A percentile compares a stretch with the other conserved stretches of the same genome.
Conservation (phyloP, 92 coral and sea anemone genomes). For the Actinernus sp. region DNA sequence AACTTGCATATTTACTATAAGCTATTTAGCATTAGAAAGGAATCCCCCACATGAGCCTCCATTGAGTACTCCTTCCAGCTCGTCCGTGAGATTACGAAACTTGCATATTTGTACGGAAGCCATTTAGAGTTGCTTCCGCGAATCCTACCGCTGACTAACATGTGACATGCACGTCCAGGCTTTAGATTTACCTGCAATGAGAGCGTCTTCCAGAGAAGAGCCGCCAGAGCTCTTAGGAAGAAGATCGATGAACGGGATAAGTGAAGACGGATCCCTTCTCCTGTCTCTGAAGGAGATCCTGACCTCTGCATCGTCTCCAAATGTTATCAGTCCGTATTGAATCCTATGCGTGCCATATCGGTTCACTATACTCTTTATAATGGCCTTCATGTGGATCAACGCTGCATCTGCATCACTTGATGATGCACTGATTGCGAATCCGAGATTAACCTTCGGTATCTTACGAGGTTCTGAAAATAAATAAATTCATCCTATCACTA, state of each 20-base stretch:
- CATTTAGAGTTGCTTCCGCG: too few species aligned
- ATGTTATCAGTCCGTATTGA: conserved; percentile 56
- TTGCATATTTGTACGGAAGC: too few species aligned
- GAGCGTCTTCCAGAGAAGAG: conserved; percentile 61
- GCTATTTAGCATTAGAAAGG: too few species aligned
- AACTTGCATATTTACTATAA: too few species aligned
- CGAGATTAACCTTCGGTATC: conserved; percentile 61
- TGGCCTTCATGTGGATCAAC: conserved; percentile 68
- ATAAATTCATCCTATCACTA: too few species aligned
- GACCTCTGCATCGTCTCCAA: conserved; percentile 31
- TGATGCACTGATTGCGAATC: conserved; percentile 62
- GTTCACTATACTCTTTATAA: conserved; percentile 57
- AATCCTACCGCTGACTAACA: too few species aligned
- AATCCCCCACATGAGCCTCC: too few species aligned
- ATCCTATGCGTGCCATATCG: conserved; percentile 60
- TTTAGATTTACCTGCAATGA: conserved; percentile 49
- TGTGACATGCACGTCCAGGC: too few species aligned
- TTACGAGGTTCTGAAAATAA: conserved; percentile 53
- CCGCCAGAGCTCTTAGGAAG: conserved; percentile 57
- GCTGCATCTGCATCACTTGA: conserved; percentile 51
- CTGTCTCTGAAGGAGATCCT: conserved; percentile 38
- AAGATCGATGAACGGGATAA: conserved; percentile 27
- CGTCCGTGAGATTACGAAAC: too few species aligned
- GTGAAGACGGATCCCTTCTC: conserved; percentile 5
- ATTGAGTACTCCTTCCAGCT: too few species aligned